Base-by-base conservation (phyloP, 1,140 invertebrate genomes). In the Alviniconcha marisindica region DNA sequence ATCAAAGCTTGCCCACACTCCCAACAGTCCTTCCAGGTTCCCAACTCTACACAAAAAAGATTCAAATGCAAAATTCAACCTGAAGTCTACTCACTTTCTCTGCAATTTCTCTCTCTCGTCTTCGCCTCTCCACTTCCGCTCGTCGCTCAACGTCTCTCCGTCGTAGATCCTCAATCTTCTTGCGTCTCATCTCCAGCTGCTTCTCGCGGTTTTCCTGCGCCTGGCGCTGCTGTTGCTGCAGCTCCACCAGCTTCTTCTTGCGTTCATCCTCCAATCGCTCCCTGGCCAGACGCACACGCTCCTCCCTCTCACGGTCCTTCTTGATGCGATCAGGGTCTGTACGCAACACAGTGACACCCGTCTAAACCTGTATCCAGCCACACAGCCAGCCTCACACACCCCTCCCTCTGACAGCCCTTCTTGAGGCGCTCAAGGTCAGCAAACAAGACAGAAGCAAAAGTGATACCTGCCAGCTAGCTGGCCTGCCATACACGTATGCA, bases 91-190 rank as follows among this genome's bases (percentile, higher is more conserved):
- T 84, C 85, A 91, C 91, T 84, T 83, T 86, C 71, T 91, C 89
- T 48, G 78, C 84, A 60, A 87, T 86, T 78, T 91, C 91, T 78
- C 87, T 87, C 78, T 83, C 85, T 44, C 80, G 84, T 73, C 91
- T 84, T 66, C 91, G 85, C 76, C 90, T 90, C 60, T 91, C 91
- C 14, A 92, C 91, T 54, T 88, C 90, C 28, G 83, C 60, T 77
- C 91, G 79, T 36, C 91, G 82, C 54, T 92, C 90, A 71, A 88
- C 85, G 44, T 92, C 91, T 38, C 91, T 85, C n/a, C 83, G 82
- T 48, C 88, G 76, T 42, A 92, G 81, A n/a, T 92, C 91, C 36
- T 91, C 91, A 36, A 92, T 92, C 77, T 91, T 92, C 77, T 86
- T 85, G 31, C 91, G 83, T 18, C 91, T 82, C 42, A 90, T 83